phyloP scores from a whole-genome alignment of 2,113 vertebrate species.

The Lophura nycthemera region DNA sequence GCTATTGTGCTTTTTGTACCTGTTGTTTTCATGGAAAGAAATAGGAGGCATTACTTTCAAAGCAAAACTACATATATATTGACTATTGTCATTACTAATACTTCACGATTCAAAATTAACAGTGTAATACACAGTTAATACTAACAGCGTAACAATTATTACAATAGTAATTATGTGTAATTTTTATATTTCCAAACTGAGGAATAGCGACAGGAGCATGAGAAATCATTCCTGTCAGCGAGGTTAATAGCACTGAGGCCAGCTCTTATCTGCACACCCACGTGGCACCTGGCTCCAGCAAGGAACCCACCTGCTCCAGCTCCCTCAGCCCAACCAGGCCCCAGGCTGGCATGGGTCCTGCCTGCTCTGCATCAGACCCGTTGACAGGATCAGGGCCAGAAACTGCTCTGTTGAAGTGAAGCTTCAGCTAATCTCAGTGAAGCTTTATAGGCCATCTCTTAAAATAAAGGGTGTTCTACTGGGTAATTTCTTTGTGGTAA shows the following conservation, averaged over 20 bases:
- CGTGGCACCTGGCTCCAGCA: background rate
- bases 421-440: background rate
- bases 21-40: no score
- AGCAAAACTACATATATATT: background rate
- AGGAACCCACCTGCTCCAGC: background rate
- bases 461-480: background rate
- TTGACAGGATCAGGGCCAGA: background rate
- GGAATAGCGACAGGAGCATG: background rate
- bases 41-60: no score
- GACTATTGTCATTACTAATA: background rate
- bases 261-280: accelerated
- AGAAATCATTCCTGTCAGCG: background rate
- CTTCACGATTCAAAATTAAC: background rate
- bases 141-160: no score
- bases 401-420: background rate
- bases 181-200: background rate
- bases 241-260: background rate
- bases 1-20: no score
- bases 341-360: background rate
- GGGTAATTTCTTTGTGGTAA: background rate
- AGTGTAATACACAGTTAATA: background rate
- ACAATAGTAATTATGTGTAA: background rate
- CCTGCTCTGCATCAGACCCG: background rate
- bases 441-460: background rate
- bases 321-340: background rate